Base-by-base conservation (phyloP, 2,113 vertebrate genomes). In the Scytalopus superciliaris region DNA sequence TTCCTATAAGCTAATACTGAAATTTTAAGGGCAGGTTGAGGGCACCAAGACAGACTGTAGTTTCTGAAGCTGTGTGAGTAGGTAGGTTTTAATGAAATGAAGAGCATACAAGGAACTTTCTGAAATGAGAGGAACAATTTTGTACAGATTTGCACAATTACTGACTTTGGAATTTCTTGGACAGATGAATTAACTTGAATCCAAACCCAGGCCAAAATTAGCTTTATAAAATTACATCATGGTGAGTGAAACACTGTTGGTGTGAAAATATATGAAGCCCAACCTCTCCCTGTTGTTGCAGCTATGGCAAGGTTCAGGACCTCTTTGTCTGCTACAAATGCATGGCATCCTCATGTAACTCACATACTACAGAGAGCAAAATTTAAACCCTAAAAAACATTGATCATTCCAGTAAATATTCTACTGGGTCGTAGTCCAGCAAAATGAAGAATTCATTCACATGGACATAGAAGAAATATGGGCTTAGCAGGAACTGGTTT, bases 401-500 rank as follows among this genome's bases (percentile, higher is more conserved):
- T 83, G 80, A 73, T 87, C 19, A 78, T 96, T 21, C 28, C 55
- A 59, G 18, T 79, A 83, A 92, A 87, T 81, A 89, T 85, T 97
- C 83, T 89, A 49, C 6, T 27, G 39, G 64, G 66, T 92, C 63
- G 63, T 72, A 52, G n/a, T 82, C 35, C 31, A 96, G 39, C 95
- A 94, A 95, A 40, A 6, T 78, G 76, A 75, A 81, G 50, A 52
- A n/a, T 87, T 93, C 67, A 80, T 95, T 96, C 89, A 94, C 23
- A 83, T 42, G 78, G 30, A 63, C 44, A 77, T 76, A 78, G 76
- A 84, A 96, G 90, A 96, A 96, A 96, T 90, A 95, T 94, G 57
- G 18, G 42, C 64, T 96, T 95, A 89, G 44, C 39, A 87, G 84
- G 79, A 96, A 94, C 63, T 91, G 53, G 59, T 96, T 97, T 97